These are phyloP conservation scores for Poecilia latipinna DNA, from an alignment of 2,113 vertebrate genomes.

Conservation along the genomic window DNA sequence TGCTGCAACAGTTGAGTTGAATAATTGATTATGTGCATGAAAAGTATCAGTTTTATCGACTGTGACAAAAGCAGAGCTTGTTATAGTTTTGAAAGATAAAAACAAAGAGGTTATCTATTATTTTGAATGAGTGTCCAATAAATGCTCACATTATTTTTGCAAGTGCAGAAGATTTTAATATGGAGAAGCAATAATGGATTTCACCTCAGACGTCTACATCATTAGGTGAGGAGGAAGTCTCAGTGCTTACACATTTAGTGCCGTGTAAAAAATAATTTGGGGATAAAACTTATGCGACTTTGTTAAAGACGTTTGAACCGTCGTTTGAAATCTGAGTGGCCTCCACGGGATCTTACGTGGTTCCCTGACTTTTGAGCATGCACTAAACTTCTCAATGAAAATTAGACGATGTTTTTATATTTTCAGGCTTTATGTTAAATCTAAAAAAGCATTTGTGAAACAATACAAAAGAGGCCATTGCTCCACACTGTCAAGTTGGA, in stretches of 20 bases:
- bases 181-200: slow-evolving; percentile 2
- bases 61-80: background rate
- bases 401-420: background rate
- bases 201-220: background rate
- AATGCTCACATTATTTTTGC: background rate
- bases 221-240: background rate
- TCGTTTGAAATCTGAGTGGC: background rate
- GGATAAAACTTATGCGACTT: background rate
- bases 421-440: too few relatives aligned
- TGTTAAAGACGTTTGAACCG: background rate
- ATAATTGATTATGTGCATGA: background rate
- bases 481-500: too few relatives aligned
- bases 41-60: background rate
- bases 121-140: background rate
- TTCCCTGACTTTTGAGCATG: background rate
- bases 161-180: slow-evolving; percentile 8
- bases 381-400: background rate
- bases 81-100: too few relatives aligned
- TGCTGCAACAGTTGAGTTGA: background rate
- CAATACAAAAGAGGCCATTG: too few relatives aligned
- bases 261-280: background rate
- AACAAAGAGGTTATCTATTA: background rate
- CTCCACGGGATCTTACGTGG: background rate
- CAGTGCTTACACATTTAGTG: background rate
- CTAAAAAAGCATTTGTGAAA: too few relatives aligned